Base-by-base conservation (phyloP, 2,888 invertebrate genomes). In the Dioctria rufipes region DNA sequence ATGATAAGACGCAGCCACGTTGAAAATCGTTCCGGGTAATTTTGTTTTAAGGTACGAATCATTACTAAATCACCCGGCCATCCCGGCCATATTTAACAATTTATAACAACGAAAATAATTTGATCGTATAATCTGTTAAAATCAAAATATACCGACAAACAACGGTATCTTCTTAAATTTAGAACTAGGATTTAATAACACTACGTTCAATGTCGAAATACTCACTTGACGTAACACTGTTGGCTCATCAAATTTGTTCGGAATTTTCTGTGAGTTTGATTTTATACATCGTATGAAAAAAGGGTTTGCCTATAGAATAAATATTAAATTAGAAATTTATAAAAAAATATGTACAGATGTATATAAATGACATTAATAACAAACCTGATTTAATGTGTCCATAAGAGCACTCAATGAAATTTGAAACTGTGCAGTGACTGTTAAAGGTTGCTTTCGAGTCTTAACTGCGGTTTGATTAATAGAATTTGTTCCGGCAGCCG, bases 391-490 rank as follows among this genome's bases (percentile, higher is more conserved):
- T 71, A 98, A 90, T 0, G 98, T 97, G 85, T 96, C 96, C 97
- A 98, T 98, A 63, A 98, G 91, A 49, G 95, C 94, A 83, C 95
- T 95, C 78, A 98, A 90, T 69, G 97, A 97, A 89, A 95, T 95
- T 89, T 97, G 95, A 89, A 98, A 98, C 90, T 98, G 98, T 11
- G 96, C 96, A 2, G 97, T 95, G 2, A 98, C 98, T 0, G 98
- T 98, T 86, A 96, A 93, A 9, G 96, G 96, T 86, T 96, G 95
- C 88, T 96, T 96, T 81, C 96, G 90, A 54, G 94, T 94, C 87
- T 93, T 93, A 58, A 90, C 89, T 83, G 89, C 89, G 2, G 85
- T 85, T 75, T 85, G 85, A 84, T 85, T 85, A 65, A 85, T 85
- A 8, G 83, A 84, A 82, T 86, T 86, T 66, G 86, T 85, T 69